These are phyloP conservation scores for Eupsittula cactorum DNA, from an alignment of 2,113 vertebrate species.

Conservation along the genomic window DNA sequence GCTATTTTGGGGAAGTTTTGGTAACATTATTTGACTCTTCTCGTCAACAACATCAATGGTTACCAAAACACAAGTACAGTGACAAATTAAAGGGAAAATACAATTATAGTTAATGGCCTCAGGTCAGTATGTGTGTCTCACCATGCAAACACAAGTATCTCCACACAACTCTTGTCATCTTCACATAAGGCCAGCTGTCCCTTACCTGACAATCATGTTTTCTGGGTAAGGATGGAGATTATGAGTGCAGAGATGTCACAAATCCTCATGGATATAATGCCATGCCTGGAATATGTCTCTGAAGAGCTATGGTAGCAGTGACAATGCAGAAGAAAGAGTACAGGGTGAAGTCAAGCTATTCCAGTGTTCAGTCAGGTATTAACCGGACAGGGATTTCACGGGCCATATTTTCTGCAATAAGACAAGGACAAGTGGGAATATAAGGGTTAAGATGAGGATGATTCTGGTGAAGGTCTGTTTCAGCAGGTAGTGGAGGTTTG, in stretches of 20 bases:
- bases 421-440: background rate
- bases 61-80: background rate
- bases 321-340: background rate
- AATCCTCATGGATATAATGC: background rate
- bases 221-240: background rate
- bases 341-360: background rate
- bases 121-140: background rate
- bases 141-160: background rate
- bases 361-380: background rate
- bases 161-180: background rate
- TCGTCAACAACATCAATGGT: background rate
- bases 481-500: background rate
- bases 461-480: background rate
- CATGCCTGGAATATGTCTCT: background rate
- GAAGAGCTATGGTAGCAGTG: background rate
- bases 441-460: background rate
- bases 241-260: background rate
- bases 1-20: constrained; percentile 48
- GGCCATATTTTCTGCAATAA: background rate
- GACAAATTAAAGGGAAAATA: background rate
- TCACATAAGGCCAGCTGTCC: fast-evolving
- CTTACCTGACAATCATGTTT: background rate
- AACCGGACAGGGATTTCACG: background rate
- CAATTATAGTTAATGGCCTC: background rate
- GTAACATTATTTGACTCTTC: background rate